Evolutionary conservation across 2,888 invertebrate species (phyloP).

Genomic region (Conus canariensis): DNA sequence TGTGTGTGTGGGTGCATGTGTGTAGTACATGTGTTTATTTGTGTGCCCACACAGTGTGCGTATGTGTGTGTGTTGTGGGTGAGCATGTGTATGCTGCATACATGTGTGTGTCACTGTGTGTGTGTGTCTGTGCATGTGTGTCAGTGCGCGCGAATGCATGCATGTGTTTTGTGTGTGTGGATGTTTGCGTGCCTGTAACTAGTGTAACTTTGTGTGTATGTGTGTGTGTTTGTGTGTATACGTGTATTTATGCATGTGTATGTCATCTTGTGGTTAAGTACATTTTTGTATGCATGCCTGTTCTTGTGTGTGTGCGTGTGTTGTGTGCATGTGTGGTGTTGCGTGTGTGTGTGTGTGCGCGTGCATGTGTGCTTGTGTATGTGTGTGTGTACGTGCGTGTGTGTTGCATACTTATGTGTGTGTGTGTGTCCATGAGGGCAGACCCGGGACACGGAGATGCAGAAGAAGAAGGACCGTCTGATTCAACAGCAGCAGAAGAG

Average conservation of each 20-base stretch:
- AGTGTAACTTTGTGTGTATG: background rate
- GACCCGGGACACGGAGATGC: slow-evolving; percentile 94
- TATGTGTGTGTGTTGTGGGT: background rate
- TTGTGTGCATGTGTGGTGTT: background rate
- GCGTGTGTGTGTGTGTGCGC: background rate
- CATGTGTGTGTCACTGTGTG: background rate
- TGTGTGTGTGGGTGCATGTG: background rate
- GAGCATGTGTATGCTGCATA: background rate
- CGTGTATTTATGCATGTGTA: background rate
- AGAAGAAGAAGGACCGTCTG: slow-evolving; percentile 93
- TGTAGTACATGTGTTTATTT: background rate
- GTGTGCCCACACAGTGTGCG: background rate
- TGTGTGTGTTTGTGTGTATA: background rate
- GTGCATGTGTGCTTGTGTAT: background rate
- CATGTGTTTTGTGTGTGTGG: background rate
- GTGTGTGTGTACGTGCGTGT: background rate
- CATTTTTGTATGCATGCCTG: background rate
- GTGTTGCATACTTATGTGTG: background rate
- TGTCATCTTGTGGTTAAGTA: background rate
- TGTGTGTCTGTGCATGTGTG: background rate
- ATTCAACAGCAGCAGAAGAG: slow-evolving; percentile 93
- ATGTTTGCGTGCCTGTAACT: no score
- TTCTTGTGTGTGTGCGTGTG: slow-evolving; percentile 17
- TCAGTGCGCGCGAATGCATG: background rate
- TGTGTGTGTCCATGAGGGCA: slow-evolving; percentile 75